Evolutionary conservation across 2,888 invertebrate species (phyloP).

Genomic region (Hermodice carunculata): DNA sequence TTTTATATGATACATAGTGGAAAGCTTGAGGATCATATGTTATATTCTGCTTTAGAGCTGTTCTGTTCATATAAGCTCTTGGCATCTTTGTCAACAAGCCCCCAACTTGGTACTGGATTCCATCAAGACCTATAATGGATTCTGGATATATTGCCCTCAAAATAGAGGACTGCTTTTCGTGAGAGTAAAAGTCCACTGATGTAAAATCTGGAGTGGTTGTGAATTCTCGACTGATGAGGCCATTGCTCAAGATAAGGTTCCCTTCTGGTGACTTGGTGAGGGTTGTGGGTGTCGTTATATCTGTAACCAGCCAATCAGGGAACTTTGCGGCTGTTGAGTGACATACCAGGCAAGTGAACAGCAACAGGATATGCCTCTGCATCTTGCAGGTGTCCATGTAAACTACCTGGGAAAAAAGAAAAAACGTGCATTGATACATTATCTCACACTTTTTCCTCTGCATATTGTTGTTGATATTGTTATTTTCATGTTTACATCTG

Average conservation of each 20-base stretch:
- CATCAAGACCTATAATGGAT: constrained; percentile 30
- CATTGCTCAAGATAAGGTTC: constrained; percentile 25
- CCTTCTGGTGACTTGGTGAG: constrained; percentile 2
- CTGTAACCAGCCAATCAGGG: constrained; percentile 37
- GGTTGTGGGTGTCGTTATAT: constrained; percentile 9
- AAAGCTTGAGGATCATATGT: constrained; percentile 27
- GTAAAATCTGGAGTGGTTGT: constrained; percentile 29
- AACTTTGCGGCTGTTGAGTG: too few relatives aligned
- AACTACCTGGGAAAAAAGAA: too few relatives aligned
- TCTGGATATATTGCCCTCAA: constrained; percentile 29
- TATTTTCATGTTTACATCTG: too few relatives aligned
- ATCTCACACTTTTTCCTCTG: too few relatives aligned
- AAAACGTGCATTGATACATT: too few relatives aligned
- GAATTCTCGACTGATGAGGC: constrained; percentile 34
- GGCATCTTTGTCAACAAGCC: constrained; percentile 24
- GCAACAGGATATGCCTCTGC: too few relatives aligned
- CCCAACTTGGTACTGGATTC: constrained; percentile 32
- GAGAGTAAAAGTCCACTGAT: constrained; percentile 35
- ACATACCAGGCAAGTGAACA: too few relatives aligned
- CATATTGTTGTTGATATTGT: too few relatives aligned
- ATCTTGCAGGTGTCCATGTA: too few relatives aligned
- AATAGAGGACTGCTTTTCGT: constrained; percentile 26
- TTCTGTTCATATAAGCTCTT: constrained; percentile 38
- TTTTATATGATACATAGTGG: constrained; percentile 24
- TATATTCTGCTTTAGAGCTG: constrained; percentile 24